A percentile compares a stretch with the other conserved stretches of the same genome.
phyloP scores from a whole-genome alignment of 2,888 invertebrate genomes.

The Gonocerus acuteangulatus region DNA sequence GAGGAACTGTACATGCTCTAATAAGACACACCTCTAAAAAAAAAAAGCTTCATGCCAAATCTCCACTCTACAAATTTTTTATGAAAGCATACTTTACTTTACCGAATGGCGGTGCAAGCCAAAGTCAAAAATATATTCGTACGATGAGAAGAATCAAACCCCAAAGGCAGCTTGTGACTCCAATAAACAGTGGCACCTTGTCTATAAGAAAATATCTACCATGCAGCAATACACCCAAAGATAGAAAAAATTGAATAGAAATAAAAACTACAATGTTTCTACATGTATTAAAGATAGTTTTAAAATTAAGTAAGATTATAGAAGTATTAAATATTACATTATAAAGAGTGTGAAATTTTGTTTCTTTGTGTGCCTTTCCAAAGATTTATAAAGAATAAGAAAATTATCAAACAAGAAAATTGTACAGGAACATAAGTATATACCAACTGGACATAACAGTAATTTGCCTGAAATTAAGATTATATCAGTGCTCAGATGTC shows the following conservation, averaged over 20 bases:
- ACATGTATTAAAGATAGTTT: not conserved
- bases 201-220: slow-evolving; percentile 38
- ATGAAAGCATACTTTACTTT: slow-evolving; percentile 35
- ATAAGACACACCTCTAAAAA: not conserved
- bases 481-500: no score
- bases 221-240: slow-evolving; percentile 27
- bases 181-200: slow-evolving; percentile 71
- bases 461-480: no score
- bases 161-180: slow-evolving; percentile 84
- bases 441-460: no score
- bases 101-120: slow-evolving; percentile 39
- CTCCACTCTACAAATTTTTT: slow-evolving; percentile 5
- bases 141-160: slow-evolving; percentile 68
- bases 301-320: no score
- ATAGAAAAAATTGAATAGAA: slow-evolving; percentile 24
- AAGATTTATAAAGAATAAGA: not conserved
- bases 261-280: not conserved
- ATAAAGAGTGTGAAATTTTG: no score
- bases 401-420: no score
- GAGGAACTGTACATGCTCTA: not conserved
- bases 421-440: no score
- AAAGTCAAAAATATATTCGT: slow-evolving; percentile 58
- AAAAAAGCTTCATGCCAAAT: slow-evolving; percentile 6
- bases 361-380: not conserved
- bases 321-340: no score